Conservation (phyloP, 2,888 invertebrate genomes). For the Notodonta ziczac region DNA sequence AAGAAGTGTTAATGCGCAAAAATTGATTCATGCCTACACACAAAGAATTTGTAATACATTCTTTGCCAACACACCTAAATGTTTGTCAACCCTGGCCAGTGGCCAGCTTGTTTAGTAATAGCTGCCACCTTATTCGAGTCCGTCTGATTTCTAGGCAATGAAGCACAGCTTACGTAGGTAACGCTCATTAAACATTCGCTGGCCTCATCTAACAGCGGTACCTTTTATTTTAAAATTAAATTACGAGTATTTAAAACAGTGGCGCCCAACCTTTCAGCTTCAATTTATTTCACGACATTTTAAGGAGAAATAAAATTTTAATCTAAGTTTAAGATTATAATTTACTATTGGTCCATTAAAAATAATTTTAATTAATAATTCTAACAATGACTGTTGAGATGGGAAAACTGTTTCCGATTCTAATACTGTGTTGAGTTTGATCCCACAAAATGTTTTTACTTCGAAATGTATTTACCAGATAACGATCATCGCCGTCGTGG, state of each 20-base stretch:
- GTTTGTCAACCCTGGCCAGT: background rate
- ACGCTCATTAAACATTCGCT: constrained; percentile 28
- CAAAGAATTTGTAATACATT: too few species aligned
- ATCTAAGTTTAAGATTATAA: too few species aligned
- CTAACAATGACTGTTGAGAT: too few species aligned
- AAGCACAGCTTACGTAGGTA: constrained; percentile 11
- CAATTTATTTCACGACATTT: background rate
- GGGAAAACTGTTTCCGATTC: too few species aligned
- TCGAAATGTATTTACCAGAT: too few species aligned
- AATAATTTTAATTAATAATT: too few species aligned
- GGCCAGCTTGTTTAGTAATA: background rate
- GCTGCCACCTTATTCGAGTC: constrained; percentile 18
- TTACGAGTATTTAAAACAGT: constrained; percentile 21
- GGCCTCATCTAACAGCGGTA: constrained; percentile 28
- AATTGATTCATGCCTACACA: too few species aligned
- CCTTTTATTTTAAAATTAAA: constrained; percentile 35
- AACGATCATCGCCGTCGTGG: too few species aligned
- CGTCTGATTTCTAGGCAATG: constrained; percentile 24
- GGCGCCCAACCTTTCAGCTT: constrained; percentile 22
- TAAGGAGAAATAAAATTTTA: background rate
- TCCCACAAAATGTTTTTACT: too few species aligned
- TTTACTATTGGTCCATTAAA: too few species aligned
- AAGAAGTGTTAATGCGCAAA: too few species aligned
- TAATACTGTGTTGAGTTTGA: too few species aligned
- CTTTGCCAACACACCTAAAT: background rate